These are phyloP conservation scores for Podargus strigoides DNA, from an alignment of 2,797 vertebrate genomes.

Conservation along the genomic window DNA sequence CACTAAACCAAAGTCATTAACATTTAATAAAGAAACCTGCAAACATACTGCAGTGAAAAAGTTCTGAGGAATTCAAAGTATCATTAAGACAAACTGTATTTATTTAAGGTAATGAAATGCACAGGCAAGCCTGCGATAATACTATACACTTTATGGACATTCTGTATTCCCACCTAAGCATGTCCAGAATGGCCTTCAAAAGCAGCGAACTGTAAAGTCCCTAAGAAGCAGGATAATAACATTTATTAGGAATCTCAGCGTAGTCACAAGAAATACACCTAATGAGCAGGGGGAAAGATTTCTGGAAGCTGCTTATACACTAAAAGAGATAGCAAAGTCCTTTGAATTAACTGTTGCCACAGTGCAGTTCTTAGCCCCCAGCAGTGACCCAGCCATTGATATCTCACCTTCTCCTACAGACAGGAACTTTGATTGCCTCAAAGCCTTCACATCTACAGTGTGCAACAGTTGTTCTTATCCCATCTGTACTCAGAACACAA, in stretches of 20 bases:
- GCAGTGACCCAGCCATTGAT: rapidly evolving
- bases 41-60: neutral
- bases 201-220: neutral
- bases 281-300: neutral
- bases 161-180: neutral
- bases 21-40: neutral
- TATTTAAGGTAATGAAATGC: neutral
- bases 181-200: neutral
- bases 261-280: neutral
- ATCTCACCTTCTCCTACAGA: neutral
- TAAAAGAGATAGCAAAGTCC: neutral
- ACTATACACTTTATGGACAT: neutral
- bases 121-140: neutral
- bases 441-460: neutral
- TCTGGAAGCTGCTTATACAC: neutral
- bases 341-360: neutral
- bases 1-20: neutral
- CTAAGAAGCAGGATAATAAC: neutral
- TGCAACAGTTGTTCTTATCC: neutral
- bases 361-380: neutral
- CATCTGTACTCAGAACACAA: neutral
- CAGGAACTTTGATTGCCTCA: neutral
- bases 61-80: neutral
- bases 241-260: neutral
- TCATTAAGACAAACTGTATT: neutral